Evolutionary conservation across 1,140 invertebrate species (phyloP), one percentile per base, ranked within the genome.

Genomic region (Heterodera carotae): DNA sequence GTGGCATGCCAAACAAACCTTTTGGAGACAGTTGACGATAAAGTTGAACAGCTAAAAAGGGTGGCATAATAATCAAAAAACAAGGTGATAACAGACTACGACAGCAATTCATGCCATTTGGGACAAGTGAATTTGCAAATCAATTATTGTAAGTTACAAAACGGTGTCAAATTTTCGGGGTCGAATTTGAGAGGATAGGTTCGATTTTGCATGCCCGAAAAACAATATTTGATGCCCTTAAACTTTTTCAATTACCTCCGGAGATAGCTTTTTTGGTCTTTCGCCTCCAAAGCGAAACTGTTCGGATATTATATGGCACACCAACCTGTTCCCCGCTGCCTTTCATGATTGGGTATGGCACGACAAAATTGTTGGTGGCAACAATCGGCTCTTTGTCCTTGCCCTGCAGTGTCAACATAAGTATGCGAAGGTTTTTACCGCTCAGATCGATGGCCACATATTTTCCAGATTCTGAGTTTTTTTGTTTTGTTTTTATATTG

Each of bases 391-490:
- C 82, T 31, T 59, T 76, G 15, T 82, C 84, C 25, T 53, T 75
- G 8, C 84, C 86, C 22, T 84, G 56, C 43, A 87, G 34, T 8
- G 77, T 71, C 12, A 87, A 74, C 22, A 87, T 60, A 59, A 87
- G 77, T 69, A 87, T 86, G 6, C 85, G 81, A 3, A 88, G 79
- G 64, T 87, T 87, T 73, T 87, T 87, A 3, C 85, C 85, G 34
- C 79, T 82, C 70, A 87, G 76, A 67, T 87, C 85, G 64, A 87
- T 88, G n/a, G 86, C 86, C 48, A 87, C 85, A 67, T 88, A 87
- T 71, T 87, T 84, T 25, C 85, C 85, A 25, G 72, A 66, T 77
- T 87, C 86, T 88, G 68, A n/a, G n/a, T n/a, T n/a, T n/a, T n/a
- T n/a, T n/a, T n/a, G n/a, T n/a, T n/a, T n/a, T n/a, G n/a, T n/a